phyloP scores from a whole-genome alignment of 1,140 invertebrate genomes.

The Hyposmocoma kahamanoa region DNA sequence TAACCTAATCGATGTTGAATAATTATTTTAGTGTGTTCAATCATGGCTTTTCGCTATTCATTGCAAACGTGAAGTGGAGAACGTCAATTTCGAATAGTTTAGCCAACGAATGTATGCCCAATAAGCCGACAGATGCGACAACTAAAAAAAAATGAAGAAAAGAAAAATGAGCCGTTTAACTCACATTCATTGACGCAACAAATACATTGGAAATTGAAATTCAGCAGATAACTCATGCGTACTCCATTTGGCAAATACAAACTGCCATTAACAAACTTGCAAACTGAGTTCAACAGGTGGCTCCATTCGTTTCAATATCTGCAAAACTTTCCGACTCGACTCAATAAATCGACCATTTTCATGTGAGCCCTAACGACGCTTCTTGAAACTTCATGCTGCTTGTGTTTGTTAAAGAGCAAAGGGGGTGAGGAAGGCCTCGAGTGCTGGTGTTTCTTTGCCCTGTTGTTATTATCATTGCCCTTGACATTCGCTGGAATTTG shows the following conservation, averaged over 20 bases:
- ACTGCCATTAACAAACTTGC: constrained; percentile 61
- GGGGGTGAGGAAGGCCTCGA: constrained; percentile 23
- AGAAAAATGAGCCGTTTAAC: too few species aligned
- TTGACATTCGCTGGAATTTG: constrained; percentile 32
- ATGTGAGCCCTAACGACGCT: constrained; percentile 28
- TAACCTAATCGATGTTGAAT: too few species aligned
- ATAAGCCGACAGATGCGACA: too few species aligned
- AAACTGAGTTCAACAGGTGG: constrained; percentile 61
- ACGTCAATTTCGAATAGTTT: too few species aligned
- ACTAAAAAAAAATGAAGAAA: too few species aligned
- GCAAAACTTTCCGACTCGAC: constrained; percentile 64
- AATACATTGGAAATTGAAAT: constrained; percentile 1
- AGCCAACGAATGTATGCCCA: constrained; percentile 5
- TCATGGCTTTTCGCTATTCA: too few species aligned
- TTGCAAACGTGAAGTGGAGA: too few species aligned
- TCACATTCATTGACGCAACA: too few species aligned
- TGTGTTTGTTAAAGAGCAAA: background rate
- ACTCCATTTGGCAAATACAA: constrained; percentile 52
- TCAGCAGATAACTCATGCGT: constrained; percentile 6
- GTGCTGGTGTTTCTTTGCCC: constrained; percentile 45
- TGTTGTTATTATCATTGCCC: constrained; percentile 60
- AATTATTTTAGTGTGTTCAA: too few species aligned
- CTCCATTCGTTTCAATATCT: constrained; percentile 69
- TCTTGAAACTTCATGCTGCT: constrained; percentile 16
- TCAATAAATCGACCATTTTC: constrained; percentile 58